Base-by-base conservation (phyloP, 2,113 vertebrate species). In the Cranoglanis bouderius region DNA sequence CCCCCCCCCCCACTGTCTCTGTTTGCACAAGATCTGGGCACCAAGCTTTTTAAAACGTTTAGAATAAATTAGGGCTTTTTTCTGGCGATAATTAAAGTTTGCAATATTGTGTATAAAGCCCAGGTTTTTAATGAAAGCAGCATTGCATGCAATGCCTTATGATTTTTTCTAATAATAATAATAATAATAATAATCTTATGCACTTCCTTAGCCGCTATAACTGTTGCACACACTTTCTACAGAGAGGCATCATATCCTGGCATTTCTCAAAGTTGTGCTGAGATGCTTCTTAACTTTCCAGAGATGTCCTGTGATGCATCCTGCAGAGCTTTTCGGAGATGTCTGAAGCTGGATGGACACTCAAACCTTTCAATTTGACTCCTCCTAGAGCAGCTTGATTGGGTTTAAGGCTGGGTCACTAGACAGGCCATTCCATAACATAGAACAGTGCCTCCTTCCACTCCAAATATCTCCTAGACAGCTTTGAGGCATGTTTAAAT, bases 341-440 rank as follows among this genome's bases (percentile, higher is more conserved):
- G 24, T 78, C 24, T 49, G 53, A 82, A 26, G 32, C 55, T 40
- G 35, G 26, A 59, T 40, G 55, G 57, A 46, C 26, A 84, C 35
- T 65, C 32, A 40, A 59, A 82, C 53, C 9, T 84, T 84, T 82
- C 81, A 40, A 59, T 82, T 59, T 59, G 55, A 82, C 53, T 82
- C 55, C 53, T 82, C 32, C 32, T 55, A 57, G 53, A 59, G 55
- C 53, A 21, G 59, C 35, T 35, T 67, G 83, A 85, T 85, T 70
- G 59, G 83, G 43, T 67, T 82, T 85, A 70, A 32, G 8, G 40
- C 43, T 85, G 83, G 83, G 63, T 85, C 59, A 85, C 43, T 85
- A 49, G 46, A 49, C 61, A 70, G 61, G 43, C 63, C 43, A 70
- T 51, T 85, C 40, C 40, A 49, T n/a, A 67, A 53, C 43, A 70